These are phyloP conservation scores for Dromococcyx pavoninus DNA, from an alignment of 2,797 vertebrate species.

Conservation along the genomic window DNA sequence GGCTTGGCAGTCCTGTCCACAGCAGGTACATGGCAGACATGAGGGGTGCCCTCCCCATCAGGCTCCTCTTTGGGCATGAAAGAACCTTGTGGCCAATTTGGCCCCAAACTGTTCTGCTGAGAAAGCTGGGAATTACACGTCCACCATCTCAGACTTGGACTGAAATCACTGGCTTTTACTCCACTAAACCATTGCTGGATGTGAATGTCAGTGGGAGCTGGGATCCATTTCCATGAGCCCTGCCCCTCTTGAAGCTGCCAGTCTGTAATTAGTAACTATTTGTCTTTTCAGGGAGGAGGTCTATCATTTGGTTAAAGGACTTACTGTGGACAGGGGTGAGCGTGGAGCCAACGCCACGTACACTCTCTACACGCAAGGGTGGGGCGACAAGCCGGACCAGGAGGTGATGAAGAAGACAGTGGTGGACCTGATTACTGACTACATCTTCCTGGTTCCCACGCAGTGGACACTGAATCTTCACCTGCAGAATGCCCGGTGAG, in stretches of 20 bases:
- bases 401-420: conserved; percentile 84
- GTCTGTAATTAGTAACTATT: neutral
- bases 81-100: neutral
- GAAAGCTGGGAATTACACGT: neutral
- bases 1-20: neutral
- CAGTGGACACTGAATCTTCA: conserved; percentile 85
- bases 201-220: neutral
- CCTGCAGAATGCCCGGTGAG: conserved; percentile 80
- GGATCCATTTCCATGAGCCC: neutral
- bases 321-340: conserved; percentile 78
- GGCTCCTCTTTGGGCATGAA: neutral
- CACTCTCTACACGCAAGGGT: conserved; percentile 77
- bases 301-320: conserved; percentile 72
- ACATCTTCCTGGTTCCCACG: conserved; percentile 87
- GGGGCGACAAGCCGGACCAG: conserved; percentile 74
- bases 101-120: neutral
- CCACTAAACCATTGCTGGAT: neutral
- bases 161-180: neutral
- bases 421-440: conserved; percentile 84
- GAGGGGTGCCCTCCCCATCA: rapidly evolving
- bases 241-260: neutral
- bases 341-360: conserved; percentile 70
- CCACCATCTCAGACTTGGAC: neutral
- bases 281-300: conserved; percentile 75
- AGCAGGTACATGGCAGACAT: neutral